Conservation (phyloP, 2,113 vertebrate species). For the Notechis scutatus region DNA sequence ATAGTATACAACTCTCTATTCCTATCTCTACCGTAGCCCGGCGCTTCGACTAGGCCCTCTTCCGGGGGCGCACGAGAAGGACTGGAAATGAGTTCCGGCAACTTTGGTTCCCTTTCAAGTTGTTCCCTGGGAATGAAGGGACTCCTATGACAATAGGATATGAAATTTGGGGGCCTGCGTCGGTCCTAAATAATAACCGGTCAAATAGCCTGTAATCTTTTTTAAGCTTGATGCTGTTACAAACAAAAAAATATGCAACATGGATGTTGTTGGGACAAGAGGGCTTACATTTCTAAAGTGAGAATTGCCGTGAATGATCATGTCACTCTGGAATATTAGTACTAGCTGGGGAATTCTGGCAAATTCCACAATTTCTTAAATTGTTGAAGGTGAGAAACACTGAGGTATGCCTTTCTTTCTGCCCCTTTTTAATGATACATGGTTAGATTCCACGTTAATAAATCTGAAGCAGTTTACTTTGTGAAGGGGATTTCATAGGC, state of each 20-base stretch:
- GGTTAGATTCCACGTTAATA: background rate
- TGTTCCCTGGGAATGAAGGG: no score
- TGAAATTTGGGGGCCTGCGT: background rate
- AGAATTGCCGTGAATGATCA: background rate
- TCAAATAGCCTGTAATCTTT: background rate
- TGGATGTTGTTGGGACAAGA: background rate
- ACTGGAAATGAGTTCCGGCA: background rate
- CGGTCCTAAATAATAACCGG: background rate
- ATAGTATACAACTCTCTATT: background rate
- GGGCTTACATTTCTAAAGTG: background rate
- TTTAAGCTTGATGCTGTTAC: background rate
- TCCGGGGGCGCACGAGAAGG: background rate
- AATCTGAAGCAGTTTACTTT: background rate
- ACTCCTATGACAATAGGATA: no score
- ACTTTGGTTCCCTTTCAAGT: background rate
- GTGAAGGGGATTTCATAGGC: background rate
- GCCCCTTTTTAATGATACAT: background rate
- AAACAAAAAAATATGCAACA: background rate
- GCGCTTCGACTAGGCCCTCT: background rate
- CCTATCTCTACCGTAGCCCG: background rate
- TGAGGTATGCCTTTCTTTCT: background rate
- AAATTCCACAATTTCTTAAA: background rate
- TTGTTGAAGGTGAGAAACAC: background rate
- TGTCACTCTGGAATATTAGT: background rate
- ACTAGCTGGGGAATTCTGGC: background rate